These are phyloP conservation scores for Nestor notabilis DNA, from an alignment of 2,113 vertebrate species.

Conservation along the genomic window DNA sequence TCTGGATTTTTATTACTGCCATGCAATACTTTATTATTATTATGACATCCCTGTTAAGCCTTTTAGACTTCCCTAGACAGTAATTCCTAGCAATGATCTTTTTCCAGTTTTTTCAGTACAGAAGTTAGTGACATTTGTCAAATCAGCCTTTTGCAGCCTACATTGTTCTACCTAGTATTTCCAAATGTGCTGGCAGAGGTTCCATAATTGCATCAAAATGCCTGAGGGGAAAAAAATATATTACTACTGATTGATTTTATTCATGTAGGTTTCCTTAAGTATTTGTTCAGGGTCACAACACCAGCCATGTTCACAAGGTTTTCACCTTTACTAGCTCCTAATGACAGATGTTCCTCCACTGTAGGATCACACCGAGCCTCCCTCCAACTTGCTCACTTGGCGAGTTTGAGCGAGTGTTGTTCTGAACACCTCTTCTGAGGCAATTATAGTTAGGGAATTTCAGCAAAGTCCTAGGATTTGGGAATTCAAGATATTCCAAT, in stretches of 20 bases:
- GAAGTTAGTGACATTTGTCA: too few relatives aligned
- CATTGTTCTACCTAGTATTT: background rate
- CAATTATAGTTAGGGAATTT: rapidly evolving
- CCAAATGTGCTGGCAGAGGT: background rate
- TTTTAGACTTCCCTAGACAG: background rate
- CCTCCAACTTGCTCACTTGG: background rate
- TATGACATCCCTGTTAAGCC: background rate
- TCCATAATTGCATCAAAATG: background rate
- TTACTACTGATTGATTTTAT: background rate
- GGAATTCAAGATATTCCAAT: background rate
- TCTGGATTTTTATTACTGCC: background rate
- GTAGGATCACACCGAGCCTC: background rate
- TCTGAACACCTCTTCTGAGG: rapidly evolving
- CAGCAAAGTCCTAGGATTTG: background rate
- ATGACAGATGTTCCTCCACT: rapidly evolving
- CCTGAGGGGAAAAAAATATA: too few relatives aligned
- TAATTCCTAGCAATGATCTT: background rate
- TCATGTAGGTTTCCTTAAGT: background rate
- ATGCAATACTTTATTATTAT: background rate
- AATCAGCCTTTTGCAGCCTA: background rate
- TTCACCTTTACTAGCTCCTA: background rate
- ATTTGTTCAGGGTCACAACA: too few relatives aligned
- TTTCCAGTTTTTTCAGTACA: background rate
- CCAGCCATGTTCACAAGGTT: rapidly evolving
- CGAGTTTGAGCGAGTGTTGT: rapidly evolving